Conservation (phyloP, 2,113 vertebrate species). For the Prunella himalayana region DNA sequence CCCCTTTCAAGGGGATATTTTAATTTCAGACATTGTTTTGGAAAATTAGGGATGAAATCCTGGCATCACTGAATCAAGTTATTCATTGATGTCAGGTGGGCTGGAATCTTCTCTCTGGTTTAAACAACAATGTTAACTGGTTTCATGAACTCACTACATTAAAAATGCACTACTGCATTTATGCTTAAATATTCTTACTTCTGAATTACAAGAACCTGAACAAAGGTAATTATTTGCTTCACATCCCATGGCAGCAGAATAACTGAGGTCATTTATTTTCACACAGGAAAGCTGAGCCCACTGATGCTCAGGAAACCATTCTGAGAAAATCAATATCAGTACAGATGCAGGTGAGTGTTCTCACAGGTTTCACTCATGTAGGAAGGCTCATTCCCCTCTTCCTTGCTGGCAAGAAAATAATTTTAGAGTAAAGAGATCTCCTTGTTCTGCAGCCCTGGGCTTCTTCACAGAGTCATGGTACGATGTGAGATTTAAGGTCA, state of each 20-base stretch:
- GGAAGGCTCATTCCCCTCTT: neutral
- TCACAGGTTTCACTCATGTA: neutral
- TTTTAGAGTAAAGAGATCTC: neutral
- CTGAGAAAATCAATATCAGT: neutral
- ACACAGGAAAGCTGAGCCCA: neutral
- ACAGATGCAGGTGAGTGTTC: neutral
- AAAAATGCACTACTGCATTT: neutral
- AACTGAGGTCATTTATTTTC: neutral
- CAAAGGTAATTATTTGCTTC: neutral
- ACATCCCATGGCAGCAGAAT: neutral
- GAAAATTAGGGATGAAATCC: neutral
- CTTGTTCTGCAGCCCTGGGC: neutral
- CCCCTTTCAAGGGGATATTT: neutral
- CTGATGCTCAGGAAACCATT: neutral
- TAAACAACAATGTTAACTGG: neutral
- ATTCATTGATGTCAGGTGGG: neutral
- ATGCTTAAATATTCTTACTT: neutral
- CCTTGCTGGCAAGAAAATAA: neutral
- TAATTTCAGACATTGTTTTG: neutral
- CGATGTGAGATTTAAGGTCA: neutral
- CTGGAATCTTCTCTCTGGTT: neutral
- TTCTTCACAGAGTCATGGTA: neutral
- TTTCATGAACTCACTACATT: neutral
- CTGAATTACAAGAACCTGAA: neutral
- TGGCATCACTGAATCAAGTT: neutral